These are phyloP conservation scores for Carapus acus DNA, from an alignment of 2,797 vertebrate species.

Conservation along the genomic window DNA sequence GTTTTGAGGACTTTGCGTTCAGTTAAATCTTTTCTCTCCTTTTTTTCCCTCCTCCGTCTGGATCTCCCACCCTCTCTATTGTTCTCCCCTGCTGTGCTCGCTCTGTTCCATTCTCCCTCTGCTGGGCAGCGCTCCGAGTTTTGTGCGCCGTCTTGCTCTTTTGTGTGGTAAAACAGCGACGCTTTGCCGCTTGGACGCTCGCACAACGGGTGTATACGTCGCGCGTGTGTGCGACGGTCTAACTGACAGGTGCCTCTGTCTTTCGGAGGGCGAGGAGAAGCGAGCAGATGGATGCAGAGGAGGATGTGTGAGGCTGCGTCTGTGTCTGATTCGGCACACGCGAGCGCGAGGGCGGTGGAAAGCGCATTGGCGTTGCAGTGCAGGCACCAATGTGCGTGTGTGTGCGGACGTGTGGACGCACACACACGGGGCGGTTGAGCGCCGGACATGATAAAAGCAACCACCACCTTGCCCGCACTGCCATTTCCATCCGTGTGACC, in stretches of 20 bases:
- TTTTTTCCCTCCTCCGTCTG: slow-evolving; percentile 43
- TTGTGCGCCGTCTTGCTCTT: slow-evolving; percentile 38
- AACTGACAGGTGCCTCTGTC: slow-evolving; percentile 9
- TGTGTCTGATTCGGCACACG: no score
- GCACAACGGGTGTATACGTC: not conserved
- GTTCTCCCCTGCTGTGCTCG: slow-evolving; percentile 57
- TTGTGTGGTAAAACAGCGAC: slow-evolving; percentile 33
- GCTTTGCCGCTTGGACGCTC: slow-evolving; percentile 17
- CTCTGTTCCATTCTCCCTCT: slow-evolving; percentile 61
- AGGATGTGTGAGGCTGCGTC: no score
- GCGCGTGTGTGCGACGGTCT: slow-evolving; percentile 19
- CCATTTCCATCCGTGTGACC: slow-evolving; percentile 34
- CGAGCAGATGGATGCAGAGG: no score
- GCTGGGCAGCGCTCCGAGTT: slow-evolving; percentile 49
- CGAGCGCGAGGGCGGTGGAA: slow-evolving; percentile 27
- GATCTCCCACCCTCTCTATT: slow-evolving; percentile 49
- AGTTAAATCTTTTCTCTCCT: slow-evolving; percentile 50
- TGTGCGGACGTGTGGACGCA: not conserved
- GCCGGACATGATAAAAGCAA: slow-evolving; percentile 22
- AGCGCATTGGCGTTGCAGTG: slow-evolving; percentile 14
- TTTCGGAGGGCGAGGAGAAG: slow-evolving; percentile 2
- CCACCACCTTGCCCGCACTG: slow-evolving; percentile 15
- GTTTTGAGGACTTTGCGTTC: slow-evolving; percentile 45
- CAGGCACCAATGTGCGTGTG: slow-evolving; percentile 4
- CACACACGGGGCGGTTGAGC: slow-evolving; percentile 9